Conservation (phyloP, 2,888 invertebrate species). For the Eupithecia inturbata region DNA sequence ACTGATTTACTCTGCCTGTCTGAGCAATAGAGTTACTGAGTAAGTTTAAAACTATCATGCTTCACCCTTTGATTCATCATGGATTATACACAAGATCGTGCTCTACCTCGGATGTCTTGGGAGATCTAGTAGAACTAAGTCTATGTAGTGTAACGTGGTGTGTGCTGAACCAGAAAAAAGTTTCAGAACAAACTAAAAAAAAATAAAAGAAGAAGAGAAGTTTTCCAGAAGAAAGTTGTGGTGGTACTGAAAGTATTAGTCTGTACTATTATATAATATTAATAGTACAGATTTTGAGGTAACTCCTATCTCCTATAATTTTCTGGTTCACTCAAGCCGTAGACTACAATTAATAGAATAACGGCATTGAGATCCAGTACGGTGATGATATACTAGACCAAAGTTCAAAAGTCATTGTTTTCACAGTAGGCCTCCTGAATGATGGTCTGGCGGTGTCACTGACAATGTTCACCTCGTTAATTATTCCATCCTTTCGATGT, state of each 20-base stretch:
- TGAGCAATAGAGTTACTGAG: background rate
- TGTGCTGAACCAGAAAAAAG: no score
- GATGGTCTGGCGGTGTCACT: slow-evolving; percentile 63
- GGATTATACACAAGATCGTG: background rate
- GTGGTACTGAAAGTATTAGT: no score
- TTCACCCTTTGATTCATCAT: background rate
- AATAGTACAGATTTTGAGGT: no score
- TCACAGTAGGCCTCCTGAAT: slow-evolving; percentile 47
- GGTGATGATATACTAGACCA: no score
- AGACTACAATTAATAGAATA: background rate
- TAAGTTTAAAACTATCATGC: background rate
- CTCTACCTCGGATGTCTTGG: background rate
- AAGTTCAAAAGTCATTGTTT: no score
- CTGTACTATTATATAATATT: no score
- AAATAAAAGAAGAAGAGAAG: no score
- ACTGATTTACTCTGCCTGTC: background rate
- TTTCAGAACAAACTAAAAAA: no score
- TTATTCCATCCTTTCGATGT: slow-evolving; percentile 57
- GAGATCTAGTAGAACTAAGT: background rate
- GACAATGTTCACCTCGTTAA: slow-evolving; percentile 60
- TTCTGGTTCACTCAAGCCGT: background rate
- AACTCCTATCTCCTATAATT: no score
- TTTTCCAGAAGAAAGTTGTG: no score
- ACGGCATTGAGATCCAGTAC: background rate
- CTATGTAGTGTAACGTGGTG: background rate